These are phyloP conservation scores for Saguinus midas DNA, from an alignment of 2,113 vertebrate species.

Conservation along the genomic window DNA sequence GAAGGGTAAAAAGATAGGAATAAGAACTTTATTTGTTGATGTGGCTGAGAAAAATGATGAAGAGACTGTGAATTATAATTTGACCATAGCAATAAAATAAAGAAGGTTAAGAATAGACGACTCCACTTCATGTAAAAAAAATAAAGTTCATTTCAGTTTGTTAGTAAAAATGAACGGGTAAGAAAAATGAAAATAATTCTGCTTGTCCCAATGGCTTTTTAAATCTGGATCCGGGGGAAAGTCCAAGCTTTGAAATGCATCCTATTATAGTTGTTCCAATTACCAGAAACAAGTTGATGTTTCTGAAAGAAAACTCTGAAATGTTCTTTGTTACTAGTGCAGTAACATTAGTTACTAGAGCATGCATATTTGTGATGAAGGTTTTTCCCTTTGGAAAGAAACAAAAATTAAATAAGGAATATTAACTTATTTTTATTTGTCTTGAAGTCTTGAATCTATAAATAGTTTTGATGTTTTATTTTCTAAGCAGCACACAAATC, in stretches of 20 bases:
- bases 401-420: background rate
- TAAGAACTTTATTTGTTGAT: background rate
- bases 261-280: background rate
- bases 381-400: background rate
- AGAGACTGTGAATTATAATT: background rate
- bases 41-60: background rate
- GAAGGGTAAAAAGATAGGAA: background rate
- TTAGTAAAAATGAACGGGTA: background rate
- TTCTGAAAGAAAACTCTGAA: background rate
- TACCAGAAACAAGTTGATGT: background rate
- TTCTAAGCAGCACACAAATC: background rate
- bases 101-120: background rate
- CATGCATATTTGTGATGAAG: background rate
- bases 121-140: background rate
- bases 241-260: background rate
- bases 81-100: background rate
- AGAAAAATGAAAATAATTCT: background rate
- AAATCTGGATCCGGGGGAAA: background rate
- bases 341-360: background rate
- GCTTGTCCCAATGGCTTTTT: background rate
- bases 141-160: background rate
- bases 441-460: background rate
- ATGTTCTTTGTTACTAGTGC: background rate
- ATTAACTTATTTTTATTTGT: background rate
- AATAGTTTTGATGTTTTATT: background rate